Percentiles rank a stretch among this genome's conserved stretches.
Conservation (phyloP, 2,113 vertebrate genomes). For the Struthio camelus region DNA sequence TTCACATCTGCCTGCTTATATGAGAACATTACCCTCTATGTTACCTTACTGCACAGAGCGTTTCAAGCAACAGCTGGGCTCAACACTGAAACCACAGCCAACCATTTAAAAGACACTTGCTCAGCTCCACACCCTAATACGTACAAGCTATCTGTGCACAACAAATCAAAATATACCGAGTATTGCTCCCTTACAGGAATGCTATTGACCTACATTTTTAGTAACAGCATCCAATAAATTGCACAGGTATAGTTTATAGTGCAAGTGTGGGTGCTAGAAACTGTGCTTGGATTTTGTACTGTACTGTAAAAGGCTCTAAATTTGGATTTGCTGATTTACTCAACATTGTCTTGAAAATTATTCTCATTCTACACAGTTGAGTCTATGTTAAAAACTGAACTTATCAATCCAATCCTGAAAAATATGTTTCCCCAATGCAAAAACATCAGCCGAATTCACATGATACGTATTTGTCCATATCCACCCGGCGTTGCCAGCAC, state of each 20-base stretch:
- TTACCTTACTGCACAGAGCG: not conserved
- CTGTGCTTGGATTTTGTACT: not conserved
- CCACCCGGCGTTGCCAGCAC: not conserved
- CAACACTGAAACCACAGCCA: constrained; percentile 16
- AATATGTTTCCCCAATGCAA: not conserved
- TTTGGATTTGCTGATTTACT: not conserved
- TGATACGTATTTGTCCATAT: not conserved
- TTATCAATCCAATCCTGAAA: not conserved
- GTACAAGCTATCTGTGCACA: not conserved
- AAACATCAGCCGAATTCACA: not conserved
- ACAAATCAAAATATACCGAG: not conserved
- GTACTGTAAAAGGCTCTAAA: not conserved
- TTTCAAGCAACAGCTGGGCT: constrained; percentile 31
- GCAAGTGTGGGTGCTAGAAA: not conserved
- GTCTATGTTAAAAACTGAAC: not conserved
- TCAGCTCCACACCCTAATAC: not conserved
- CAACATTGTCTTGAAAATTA: not conserved
- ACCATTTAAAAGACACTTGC: constrained; percentile 1
- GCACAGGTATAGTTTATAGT: not conserved
- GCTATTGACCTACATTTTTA: not conserved
- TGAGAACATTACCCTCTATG: not conserved
- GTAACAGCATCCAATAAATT: not conserved
- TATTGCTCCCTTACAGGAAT: not conserved
- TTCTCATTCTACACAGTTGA: not conserved
- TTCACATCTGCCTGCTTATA: constrained; percentile 20